Percentiles rank a stretch among this genome's conserved stretches.
Conservation (phyloP, 1,140 invertebrate genomes). For the Cyrtorhinus lividipennis region DNA sequence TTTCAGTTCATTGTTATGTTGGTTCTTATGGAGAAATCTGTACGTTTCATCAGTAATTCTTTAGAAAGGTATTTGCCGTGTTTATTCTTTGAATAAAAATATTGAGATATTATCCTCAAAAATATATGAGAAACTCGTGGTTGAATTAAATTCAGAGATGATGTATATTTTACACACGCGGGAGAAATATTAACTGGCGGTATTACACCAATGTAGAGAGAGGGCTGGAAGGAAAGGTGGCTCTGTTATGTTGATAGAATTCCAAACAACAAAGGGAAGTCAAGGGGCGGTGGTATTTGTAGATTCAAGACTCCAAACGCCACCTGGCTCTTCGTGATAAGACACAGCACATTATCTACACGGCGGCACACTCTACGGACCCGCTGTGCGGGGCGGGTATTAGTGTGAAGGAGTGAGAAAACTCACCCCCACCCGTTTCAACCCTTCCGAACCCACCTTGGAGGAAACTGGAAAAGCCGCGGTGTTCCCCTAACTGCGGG, state of each 20-base stretch:
- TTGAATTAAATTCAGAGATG: no score
- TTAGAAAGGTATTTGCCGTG: no score
- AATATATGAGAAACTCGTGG: no score
- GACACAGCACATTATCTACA: conserved; percentile 3
- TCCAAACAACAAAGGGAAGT: conserved; percentile 7
- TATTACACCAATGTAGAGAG: no score
- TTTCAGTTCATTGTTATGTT: no score
- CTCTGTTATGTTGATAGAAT: conserved; percentile 6
- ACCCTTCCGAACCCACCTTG: not conserved
- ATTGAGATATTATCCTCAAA: no score
- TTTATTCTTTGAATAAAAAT: no score
- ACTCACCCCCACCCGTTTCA: not conserved
- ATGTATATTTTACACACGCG: no score
- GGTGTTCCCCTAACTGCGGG: not conserved
- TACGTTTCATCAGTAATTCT: no score
- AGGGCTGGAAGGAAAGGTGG: not conserved
- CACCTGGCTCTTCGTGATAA: conserved; percentile 1
- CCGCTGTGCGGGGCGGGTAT: not conserved
- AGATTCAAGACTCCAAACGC: not conserved
- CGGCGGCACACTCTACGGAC: conserved; percentile 1
- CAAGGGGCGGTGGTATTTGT: not conserved
- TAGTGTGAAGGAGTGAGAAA: not conserved
- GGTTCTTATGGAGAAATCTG: no score
- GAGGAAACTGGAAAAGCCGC: not conserved
- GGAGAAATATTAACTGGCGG: no score